Evolutionary conservation across 2,888 invertebrate genomes (phyloP), one percentile per base, ranked within the genome.

Genomic region (Epistrophe eligans): DNA sequence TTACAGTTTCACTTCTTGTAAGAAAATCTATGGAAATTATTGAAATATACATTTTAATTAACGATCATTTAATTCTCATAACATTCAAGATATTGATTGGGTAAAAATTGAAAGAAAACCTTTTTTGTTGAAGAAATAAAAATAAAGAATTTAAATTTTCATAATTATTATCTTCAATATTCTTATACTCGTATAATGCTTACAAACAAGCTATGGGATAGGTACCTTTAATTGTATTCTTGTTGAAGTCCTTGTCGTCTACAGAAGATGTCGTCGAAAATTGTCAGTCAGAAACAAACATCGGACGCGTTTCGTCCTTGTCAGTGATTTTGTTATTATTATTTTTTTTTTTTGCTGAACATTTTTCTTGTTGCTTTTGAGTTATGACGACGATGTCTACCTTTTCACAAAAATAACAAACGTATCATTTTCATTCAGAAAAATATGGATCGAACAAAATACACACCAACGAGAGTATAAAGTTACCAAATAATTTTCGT

Each of bases 371-470:
- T 32, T 28, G 28, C n/a, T 32, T 28, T 32, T 28, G 4, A 4
- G 9, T 38, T 6, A 17, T 38, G 38, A 58, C 58, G 10, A 35
- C 8, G 60, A 24, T 43, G 43, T 62, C 62, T 62, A 43, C 60
- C 19, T 38, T 40, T 19, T 17, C 19, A 24, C 0, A 2, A 43
- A 62, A 17, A 62, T 24, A 15, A 19, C 62, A 43, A 62, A 24
- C 19, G 24, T 43, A 43, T 62, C 62, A 17, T 43, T 62, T 40
- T 62, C 17, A 62, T 24, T 43, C 40, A 60, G 11, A 40, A 60
- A 40, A 60, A 40, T 35, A 10, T 35, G 11, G 0, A 5, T n/a
- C 6, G 7, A 40, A 60, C 19, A 19, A 40, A n/a, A 19, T 2
- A 40, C 8, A 62, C 10, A 13, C 1, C 0, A 55, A 15, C 5